A percentile compares a stretch with the other conserved stretches of the same genome.
These are phyloP conservation scores for Pica pica DNA, from an alignment of 2,113 vertebrate species.

Conservation along the genomic window DNA sequence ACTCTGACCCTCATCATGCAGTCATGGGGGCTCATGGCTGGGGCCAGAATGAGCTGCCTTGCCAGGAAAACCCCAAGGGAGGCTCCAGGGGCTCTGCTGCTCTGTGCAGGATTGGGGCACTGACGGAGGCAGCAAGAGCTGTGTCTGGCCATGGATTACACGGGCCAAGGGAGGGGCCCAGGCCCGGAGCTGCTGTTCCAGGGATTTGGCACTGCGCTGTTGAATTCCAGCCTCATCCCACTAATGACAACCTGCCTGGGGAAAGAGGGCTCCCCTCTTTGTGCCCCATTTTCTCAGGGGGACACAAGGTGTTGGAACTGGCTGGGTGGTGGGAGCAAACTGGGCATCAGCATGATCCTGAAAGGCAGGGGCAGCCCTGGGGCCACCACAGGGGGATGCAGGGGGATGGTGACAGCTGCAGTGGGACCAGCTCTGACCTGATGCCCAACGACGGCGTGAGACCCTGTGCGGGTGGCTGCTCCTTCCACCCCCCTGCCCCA, in stretches of 20 bases:
- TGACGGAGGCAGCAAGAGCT: neutral
- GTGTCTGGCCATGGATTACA: neutral
- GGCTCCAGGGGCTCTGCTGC: neutral
- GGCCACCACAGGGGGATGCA: neutral
- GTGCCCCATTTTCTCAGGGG: neutral
- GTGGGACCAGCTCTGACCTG: neutral
- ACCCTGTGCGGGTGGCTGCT: rapidly evolving
- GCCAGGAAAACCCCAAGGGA: neutral
- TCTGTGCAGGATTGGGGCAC: neutral
- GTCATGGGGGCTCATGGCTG: rapidly evolving
- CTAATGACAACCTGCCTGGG: neutral
- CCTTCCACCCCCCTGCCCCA: neutral
- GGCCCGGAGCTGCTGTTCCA: neutral
- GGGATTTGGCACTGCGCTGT: neutral
- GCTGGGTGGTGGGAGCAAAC: neutral
- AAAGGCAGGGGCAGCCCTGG: neutral
- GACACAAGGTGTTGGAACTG: neutral
- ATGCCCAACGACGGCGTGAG: neutral
- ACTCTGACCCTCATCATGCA: neutral
- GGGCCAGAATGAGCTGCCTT: neutral
- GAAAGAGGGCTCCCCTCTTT: neutral
- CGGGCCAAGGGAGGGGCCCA: neutral
- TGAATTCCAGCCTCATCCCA: neutral
- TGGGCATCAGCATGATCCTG: rapidly evolving
- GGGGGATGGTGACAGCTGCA: neutral